These are phyloP conservation scores for Collichthys lucidus DNA, from an alignment of 2,113 vertebrate genomes.

Conservation along the genomic window DNA sequence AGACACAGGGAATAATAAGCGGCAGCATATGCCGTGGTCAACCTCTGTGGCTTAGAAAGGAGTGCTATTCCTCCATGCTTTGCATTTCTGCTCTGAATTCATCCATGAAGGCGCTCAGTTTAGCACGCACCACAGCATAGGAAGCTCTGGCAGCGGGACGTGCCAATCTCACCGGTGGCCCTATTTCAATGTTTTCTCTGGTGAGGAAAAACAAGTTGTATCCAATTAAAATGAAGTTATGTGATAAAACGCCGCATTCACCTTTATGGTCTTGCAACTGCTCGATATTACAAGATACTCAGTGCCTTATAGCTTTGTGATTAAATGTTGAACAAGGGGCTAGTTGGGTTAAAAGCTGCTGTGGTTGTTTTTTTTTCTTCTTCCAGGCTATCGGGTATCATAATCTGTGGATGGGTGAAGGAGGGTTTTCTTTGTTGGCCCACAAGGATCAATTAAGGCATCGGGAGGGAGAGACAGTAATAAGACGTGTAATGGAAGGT, in stretches of 20 bases:
- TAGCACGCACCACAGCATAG: constrained; percentile 65
- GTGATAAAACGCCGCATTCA: constrained; percentile 48
- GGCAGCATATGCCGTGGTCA: constrained; percentile 72
- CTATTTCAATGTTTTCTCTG: constrained; percentile 42
- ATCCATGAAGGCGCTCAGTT: constrained; percentile 70
- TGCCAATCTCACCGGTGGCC: constrained; percentile 53
- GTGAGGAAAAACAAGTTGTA: constrained; percentile 38
- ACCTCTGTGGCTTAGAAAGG: constrained; percentile 64
- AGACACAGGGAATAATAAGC: constrained; percentile 65
- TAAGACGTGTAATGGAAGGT: constrained; percentile 72
- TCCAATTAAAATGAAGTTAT: constrained; percentile 43
- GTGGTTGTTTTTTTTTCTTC: background rate
- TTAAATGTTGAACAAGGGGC: constrained; percentile 67
- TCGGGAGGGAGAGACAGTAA: constrained; percentile 67
- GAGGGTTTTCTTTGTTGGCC: constrained; percentile 52
- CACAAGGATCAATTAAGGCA: constrained; percentile 78
- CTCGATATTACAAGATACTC: constrained; percentile 38
- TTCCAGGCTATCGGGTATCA: constrained; percentile 46
- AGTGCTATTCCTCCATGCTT: constrained; percentile 67
- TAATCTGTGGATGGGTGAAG: constrained; percentile 47
- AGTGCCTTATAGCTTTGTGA: constrained; percentile 50
- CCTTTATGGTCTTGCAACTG: constrained; percentile 42
- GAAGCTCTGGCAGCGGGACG: constrained; percentile 51
- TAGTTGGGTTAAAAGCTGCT: constrained; percentile 53
- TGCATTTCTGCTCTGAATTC: constrained; percentile 75